Percentiles rank a stretch among this genome's conserved stretches.
Conservation (phyloP, 2,888 invertebrate genomes). For the Eurytoma californica region DNA sequence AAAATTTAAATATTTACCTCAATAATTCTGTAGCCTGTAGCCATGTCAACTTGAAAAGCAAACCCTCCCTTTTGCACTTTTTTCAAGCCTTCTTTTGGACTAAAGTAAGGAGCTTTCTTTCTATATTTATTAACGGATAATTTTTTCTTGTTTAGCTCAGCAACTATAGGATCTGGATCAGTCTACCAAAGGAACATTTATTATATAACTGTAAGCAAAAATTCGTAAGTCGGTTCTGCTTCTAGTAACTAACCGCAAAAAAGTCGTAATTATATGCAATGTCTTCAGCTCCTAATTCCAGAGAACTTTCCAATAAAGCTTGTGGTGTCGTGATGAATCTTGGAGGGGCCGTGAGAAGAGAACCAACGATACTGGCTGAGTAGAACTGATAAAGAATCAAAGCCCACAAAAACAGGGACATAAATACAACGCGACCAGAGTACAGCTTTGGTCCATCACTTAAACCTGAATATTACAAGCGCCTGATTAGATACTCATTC, state of each 20-base stretch:
- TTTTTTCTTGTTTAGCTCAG: slow-evolving; percentile 79
- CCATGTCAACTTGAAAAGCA: slow-evolving; percentile 83
- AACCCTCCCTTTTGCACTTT: slow-evolving; percentile 81
- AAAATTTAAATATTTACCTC: slow-evolving; percentile 62
- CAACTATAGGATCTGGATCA: slow-evolving; percentile 80
- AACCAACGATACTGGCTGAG: slow-evolving; percentile 71
- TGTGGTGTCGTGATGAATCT: slow-evolving; percentile 67
- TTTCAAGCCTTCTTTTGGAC: slow-evolving; percentile 78
- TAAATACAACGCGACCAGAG: slow-evolving; percentile 72
- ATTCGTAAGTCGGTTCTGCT: neutral
- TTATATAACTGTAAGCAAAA: neutral
- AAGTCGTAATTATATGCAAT: slow-evolving; percentile 68
- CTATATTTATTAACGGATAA: slow-evolving; percentile 68
- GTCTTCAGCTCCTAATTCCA: slow-evolving; percentile 69
- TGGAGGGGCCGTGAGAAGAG: slow-evolving; percentile 67
- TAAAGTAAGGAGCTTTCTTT: slow-evolving; percentile 67
- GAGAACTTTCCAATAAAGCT: slow-evolving; percentile 67
- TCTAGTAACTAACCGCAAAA: slow-evolving; percentile 60
- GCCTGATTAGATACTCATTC: too few species aligned
- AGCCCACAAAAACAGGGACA: slow-evolving; percentile 68
- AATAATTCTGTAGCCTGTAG: slow-evolving; percentile 82
- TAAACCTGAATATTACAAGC: slow-evolving; percentile 70
- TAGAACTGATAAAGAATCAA: slow-evolving; percentile 71
- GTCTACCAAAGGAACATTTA: slow-evolving; percentile 73
- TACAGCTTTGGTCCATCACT: slow-evolving; percentile 73